Evolutionary conservation across 2,113 vertebrate genomes (phyloP).

Genomic region (Ranitomeya variabilis): DNA sequence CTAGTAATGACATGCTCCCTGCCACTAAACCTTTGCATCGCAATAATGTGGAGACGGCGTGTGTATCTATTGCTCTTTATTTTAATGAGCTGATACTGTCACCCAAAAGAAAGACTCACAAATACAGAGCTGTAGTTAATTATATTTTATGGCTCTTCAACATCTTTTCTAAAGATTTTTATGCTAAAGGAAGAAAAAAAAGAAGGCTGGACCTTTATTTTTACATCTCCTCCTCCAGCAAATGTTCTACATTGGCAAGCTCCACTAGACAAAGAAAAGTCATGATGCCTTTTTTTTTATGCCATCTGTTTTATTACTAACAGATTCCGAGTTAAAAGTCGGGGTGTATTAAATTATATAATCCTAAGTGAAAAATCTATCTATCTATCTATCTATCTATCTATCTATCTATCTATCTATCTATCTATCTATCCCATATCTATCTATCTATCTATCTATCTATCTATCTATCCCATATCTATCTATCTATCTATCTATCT

Average conservation of each 20-base stretch:
- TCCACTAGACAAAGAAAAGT: slow-evolving; percentile 32
- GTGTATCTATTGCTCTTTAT: slow-evolving; percentile 54
- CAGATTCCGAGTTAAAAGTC: slow-evolving; percentile 6
- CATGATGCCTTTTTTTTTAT: slow-evolving; percentile 6
- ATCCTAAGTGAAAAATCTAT: background rate
- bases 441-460: slow-evolving; percentile 16
- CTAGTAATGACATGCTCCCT: slow-evolving; percentile 46
- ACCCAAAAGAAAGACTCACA: slow-evolving; percentile 33
- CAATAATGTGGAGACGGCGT: slow-evolving; percentile 33
- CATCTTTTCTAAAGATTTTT: slow-evolving; percentile 27
- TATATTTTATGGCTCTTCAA: slow-evolving; percentile 44
- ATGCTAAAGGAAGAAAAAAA: slow-evolving; percentile 21
- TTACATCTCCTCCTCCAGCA: slow-evolving; percentile 49
- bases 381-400: background rate
- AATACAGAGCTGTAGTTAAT: slow-evolving; percentile 46
- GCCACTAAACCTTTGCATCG: slow-evolving; percentile 46
- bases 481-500: slow-evolving; percentile 16
- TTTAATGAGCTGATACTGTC: slow-evolving; percentile 56
- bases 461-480: slow-evolving; percentile 16
- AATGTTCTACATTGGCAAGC: slow-evolving; percentile 34
- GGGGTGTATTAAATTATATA: background rate
- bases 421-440: background rate
- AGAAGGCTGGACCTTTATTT: slow-evolving; percentile 40
- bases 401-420: background rate
- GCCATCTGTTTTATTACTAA: slow-evolving; percentile 50